phyloP scores from a whole-genome alignment of 2,797 vertebrate genomes.

The Amblyraja radiata region DNA sequence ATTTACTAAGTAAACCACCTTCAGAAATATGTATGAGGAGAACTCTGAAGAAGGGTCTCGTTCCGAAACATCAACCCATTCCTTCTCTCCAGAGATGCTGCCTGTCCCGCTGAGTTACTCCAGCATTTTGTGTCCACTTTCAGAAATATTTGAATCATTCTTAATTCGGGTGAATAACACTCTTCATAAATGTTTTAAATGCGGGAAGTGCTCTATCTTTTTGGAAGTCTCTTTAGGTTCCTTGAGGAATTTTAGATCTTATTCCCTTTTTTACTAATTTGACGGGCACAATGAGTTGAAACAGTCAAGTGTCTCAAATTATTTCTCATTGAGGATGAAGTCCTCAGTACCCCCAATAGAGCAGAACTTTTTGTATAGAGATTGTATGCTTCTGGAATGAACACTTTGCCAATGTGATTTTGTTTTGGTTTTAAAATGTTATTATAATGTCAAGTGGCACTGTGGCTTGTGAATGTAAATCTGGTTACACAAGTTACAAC shows the following conservation, averaged over 20 bases:
- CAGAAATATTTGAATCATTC: background rate
- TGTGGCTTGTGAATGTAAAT: background rate
- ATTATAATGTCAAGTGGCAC: constrained; percentile 5
- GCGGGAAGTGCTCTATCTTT: background rate
- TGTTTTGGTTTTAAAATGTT: background rate
- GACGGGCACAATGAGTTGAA: background rate
- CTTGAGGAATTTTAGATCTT: background rate
- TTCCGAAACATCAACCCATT: too few species aligned
- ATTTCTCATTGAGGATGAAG: background rate
- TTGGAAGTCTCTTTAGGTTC: background rate
- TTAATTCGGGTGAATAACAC: background rate
- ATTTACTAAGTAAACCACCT: background rate
- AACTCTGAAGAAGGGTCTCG: too few species aligned
- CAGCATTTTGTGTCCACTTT: background rate
- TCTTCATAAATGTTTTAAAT: background rate
- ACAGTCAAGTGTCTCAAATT: background rate
- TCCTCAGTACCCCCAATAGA: too few species aligned
- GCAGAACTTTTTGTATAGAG: background rate
- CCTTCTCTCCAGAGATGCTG: too few species aligned
- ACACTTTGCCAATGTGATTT: background rate
- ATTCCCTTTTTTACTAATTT: background rate
- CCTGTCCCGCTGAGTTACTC: too few species aligned
- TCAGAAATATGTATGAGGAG: background rate
- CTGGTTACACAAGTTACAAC: background rate
- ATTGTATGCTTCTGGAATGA: background rate